Conservation (phyloP, 1,140 invertebrate species). For the Tigriopus japonicus region DNA sequence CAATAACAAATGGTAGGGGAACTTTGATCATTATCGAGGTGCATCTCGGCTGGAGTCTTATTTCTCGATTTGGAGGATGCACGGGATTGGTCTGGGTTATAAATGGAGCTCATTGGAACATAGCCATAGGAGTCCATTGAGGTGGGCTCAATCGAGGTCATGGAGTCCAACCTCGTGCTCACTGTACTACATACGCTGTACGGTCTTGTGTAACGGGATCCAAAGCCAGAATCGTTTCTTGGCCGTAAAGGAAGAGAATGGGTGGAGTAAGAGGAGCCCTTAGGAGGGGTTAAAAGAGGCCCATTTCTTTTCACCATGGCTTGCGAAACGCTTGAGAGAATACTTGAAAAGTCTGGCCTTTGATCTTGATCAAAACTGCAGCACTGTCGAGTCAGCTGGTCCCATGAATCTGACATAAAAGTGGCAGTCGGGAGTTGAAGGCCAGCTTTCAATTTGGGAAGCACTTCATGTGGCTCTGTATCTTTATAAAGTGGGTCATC, state of each 20-base stretch:
- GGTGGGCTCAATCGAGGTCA: neutral
- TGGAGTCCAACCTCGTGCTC: neutral
- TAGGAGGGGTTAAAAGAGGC: no score
- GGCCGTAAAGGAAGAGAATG: no score
- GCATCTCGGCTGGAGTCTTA: no score
- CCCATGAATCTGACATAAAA: neutral
- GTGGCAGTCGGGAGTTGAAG: neutral
- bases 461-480: neutral
- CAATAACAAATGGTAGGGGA: neutral
- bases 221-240: no score
- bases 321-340: neutral
- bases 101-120: neutral
- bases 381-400: neutral
- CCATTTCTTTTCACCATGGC: neutral
- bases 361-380: neutral
- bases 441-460: neutral
- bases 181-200: neutral
- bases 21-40: no score
- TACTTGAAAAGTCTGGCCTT: neutral
- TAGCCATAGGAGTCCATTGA: neutral
- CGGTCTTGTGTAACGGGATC: no score
- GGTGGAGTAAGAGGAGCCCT: no score
- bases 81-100: neutral
- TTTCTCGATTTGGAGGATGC: no score
- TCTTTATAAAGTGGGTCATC: neutral